These are phyloP conservation scores for Ibidorhyncha struthersii DNA, from an alignment of 2,113 vertebrate genomes.

Conservation along the genomic window DNA sequence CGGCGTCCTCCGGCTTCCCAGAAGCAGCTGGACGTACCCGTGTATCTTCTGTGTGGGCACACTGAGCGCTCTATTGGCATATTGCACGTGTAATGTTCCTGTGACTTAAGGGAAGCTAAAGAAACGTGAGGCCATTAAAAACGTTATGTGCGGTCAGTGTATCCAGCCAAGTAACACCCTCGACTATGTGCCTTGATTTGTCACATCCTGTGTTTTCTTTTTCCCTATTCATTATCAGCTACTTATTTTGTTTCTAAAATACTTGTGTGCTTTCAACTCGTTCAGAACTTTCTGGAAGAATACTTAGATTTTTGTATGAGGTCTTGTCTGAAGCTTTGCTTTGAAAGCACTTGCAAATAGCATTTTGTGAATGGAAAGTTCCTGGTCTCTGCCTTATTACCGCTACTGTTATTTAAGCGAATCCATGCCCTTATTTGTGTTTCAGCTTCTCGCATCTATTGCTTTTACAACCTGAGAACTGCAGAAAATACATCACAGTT, in stretches of 20 bases:
- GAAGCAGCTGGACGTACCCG: fast-evolving
- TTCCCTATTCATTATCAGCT: fast-evolving
- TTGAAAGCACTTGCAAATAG: neutral
- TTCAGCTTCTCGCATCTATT: neutral
- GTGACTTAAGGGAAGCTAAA: fast-evolving
- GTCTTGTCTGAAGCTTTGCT: neutral
- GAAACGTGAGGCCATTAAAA: fast-evolving
- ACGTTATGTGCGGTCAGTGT: fast-evolving
- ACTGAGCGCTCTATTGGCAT: fast-evolving
- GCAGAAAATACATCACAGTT: neutral
- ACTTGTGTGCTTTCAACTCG: neutral
- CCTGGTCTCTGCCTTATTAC: neutral
- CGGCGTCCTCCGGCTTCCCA: fast-evolving
- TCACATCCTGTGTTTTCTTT: fast-evolving
- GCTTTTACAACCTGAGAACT: neutral
- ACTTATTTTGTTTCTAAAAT: neutral
- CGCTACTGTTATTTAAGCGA: neutral
- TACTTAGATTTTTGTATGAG: neutral
- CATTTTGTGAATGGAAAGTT: neutral
- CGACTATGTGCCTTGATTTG: fast-evolving
- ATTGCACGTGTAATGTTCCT: fast-evolving
- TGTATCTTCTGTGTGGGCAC: fast-evolving
- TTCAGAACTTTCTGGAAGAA: neutral
- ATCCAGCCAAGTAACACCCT: fast-evolving
- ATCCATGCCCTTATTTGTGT: neutral